Percentiles rank a stretch among this genome's conserved stretches.
phyloP scores from a whole-genome alignment of 2,797 vertebrate genomes.

The Lateolabrax maculatus region DNA sequence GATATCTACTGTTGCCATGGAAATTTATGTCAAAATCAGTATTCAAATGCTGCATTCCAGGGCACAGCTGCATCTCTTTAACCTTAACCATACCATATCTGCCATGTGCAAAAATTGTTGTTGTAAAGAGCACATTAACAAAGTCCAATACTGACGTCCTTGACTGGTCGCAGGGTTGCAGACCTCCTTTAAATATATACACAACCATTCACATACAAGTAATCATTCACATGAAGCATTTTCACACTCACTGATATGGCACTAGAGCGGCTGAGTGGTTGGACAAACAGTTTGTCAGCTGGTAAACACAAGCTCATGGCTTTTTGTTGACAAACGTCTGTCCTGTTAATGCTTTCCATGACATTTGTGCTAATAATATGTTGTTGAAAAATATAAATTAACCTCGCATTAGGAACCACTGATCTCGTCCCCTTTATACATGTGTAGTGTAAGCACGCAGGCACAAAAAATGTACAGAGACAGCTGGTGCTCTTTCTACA shows the following conservation, averaged over 20 bases:
- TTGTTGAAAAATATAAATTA: slow-evolving; percentile 4
- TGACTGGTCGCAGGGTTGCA: too few species aligned
- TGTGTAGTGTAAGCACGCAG: slow-evolving; percentile 11
- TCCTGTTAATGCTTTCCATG: background rate
- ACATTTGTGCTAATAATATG: background rate
- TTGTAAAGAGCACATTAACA: too few species aligned
- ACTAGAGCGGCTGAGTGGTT: background rate
- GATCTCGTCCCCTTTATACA: slow-evolving; percentile 13
- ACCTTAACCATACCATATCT: too few species aligned
- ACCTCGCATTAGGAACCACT: slow-evolving; percentile 5
- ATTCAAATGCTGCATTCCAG: too few species aligned
- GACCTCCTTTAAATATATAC: background rate
- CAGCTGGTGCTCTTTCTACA: slow-evolving; percentile 38
- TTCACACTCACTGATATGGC: background rate
- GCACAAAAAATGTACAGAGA: slow-evolving; percentile 23
- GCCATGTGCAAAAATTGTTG: too few species aligned
- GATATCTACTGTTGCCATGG: too few species aligned
- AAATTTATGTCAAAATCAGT: too few species aligned
- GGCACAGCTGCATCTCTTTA: too few species aligned
- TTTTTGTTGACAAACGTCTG: background rate
- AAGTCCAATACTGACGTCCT: background rate
- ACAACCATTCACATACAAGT: background rate
- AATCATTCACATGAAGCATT: background rate
- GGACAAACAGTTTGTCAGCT: slow-evolving; percentile 7
- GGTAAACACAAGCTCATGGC: background rate